Evolutionary conservation across 2,797 vertebrate species (phyloP).

Genomic region (Ispidina lecontei): DNA sequence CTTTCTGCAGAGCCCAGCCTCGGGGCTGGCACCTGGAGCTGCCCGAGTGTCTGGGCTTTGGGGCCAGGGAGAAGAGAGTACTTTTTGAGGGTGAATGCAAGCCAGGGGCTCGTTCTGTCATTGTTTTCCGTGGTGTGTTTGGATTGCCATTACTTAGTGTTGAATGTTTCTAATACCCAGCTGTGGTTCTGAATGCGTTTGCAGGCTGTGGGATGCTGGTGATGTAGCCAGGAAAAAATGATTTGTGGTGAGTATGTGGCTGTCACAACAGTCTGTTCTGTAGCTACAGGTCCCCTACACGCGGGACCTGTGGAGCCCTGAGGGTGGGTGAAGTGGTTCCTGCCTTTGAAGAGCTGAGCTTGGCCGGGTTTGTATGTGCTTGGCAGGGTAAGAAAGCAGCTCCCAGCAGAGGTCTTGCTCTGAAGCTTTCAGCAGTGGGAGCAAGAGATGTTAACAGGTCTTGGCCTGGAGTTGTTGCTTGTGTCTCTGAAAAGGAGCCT

Average conservation of each 20-base stretch:
- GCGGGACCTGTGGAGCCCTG: neutral
- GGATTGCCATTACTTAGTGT: neutral
- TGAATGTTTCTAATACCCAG: neutral
- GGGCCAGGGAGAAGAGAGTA: neutral
- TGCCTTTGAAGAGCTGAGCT: neutral
- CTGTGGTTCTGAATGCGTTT: neutral
- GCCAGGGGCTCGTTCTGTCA: neutral
- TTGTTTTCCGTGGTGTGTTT: neutral
- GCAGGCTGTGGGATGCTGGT: constrained; percentile 14
- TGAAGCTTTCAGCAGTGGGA: neutral
- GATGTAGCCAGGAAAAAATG: constrained; percentile 35
- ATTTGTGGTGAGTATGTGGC: neutral
- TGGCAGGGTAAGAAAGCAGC: neutral
- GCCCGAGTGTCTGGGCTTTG: neutral
- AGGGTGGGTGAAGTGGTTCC: neutral
- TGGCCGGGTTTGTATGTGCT: neutral
- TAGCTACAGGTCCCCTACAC: rapidly evolving
- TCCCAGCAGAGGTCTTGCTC: neutral
- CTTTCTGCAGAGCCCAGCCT: neutral
- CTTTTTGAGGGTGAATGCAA: neutral
- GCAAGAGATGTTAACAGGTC: neutral
- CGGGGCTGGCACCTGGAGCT: neutral
- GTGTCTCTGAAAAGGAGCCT: neutral
- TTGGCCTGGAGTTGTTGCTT: neutral
- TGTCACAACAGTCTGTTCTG: neutral